phyloP scores from a whole-genome alignment of 2,113 vertebrate species.

The Colinus virginianus region DNA sequence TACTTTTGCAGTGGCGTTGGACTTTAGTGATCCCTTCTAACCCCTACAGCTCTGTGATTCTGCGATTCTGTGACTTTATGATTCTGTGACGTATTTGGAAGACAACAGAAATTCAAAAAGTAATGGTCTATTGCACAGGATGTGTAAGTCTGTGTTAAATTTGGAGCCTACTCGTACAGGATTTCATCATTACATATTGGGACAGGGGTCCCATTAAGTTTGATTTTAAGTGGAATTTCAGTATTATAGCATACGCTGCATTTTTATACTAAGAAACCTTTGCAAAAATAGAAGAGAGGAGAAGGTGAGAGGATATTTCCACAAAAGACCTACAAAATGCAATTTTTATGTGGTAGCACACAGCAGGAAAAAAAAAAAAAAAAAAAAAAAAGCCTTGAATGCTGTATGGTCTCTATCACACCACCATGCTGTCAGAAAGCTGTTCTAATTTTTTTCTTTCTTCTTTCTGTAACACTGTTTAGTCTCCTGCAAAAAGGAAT shows the following conservation, averaged over 20 bases:
- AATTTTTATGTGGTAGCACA: background rate
- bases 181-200: background rate
- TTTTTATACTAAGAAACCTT: background rate
- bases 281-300: background rate
- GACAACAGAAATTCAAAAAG: background rate
- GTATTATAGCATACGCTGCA: background rate
- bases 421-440: constrained; percentile 9
- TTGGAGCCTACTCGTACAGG: background rate
- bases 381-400: background rate
- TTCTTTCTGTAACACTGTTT: background rate
- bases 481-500: constrained; percentile 8
- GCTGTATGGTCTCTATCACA: background rate
- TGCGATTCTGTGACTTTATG: too few species aligned
- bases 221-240: background rate
- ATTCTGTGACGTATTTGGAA: background rate
- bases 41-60: too few species aligned
- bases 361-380: background rate
- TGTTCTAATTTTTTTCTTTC: background rate
- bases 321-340: background rate
- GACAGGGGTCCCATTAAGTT: background rate
- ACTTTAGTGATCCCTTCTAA: too few species aligned
- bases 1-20: too few species aligned
- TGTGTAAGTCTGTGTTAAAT: background rate
- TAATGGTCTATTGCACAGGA: background rate
- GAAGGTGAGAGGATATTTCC: background rate